Conservation (phyloP, 1,140 invertebrate species). For the Acromyrmex charruanus region DNA sequence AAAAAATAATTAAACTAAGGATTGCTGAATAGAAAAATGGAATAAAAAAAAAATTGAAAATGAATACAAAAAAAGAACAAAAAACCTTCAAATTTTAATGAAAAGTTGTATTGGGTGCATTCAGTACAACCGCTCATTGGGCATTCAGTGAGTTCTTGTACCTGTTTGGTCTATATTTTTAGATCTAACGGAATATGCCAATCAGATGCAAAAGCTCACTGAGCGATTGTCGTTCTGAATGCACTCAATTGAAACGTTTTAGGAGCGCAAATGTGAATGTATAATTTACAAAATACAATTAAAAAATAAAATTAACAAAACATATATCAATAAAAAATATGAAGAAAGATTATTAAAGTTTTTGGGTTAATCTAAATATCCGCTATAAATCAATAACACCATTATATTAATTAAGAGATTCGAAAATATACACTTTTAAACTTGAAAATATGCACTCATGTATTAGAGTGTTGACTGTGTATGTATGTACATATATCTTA, state of each 20-base stretch:
- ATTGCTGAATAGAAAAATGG: background rate
- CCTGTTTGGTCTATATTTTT: too few relatives aligned
- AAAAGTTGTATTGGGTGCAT: background rate
- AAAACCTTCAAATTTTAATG: background rate
- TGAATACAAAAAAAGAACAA: background rate
- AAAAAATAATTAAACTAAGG: too few relatives aligned
- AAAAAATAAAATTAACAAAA: background rate
- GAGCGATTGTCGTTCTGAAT: too few relatives aligned
- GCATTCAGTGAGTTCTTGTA: too few relatives aligned
- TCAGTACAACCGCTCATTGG: too few relatives aligned
- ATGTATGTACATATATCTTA: too few relatives aligned
- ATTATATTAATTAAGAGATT: background rate
- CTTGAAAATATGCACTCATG: background rate
- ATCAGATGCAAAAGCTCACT: too few relatives aligned
- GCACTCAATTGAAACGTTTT: too few relatives aligned
- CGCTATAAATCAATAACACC: background rate
- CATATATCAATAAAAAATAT: background rate
- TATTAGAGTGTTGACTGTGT: too few relatives aligned
- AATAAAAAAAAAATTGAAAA: background rate
- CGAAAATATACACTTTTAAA: background rate
- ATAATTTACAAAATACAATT: background rate
- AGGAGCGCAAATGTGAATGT: background rate
- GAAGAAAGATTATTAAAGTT: background rate
- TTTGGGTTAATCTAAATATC: background rate
- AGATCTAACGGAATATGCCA: too few relatives aligned